Evolutionary conservation across 2,113 vertebrate species (phyloP).

Genomic region (Myxocyprinus asiaticus): DNA sequence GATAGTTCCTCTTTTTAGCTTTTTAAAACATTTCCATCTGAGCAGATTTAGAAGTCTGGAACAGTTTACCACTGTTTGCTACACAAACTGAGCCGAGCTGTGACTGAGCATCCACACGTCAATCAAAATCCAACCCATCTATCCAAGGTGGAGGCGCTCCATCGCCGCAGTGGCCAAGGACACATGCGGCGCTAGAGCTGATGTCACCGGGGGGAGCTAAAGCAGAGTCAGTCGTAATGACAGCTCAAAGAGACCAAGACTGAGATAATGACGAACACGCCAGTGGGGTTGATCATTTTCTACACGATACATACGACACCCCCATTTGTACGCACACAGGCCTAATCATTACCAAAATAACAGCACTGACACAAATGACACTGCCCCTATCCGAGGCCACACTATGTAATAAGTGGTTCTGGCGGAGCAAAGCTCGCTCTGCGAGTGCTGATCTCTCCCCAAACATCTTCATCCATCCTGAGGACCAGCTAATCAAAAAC

Average conservation of each 20-base stretch:
- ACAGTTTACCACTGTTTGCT: slow-evolving; percentile 28
- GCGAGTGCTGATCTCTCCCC: neutral
- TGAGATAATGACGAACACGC: slow-evolving; percentile 33
- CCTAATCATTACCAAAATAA: slow-evolving; percentile 51
- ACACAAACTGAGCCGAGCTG: neutral
- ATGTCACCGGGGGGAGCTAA: slow-evolving; percentile 50
- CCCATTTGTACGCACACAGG: slow-evolving; percentile 6
- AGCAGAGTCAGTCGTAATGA: slow-evolving; percentile 61
- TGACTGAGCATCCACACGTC: slow-evolving; percentile 44
- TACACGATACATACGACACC: neutral
- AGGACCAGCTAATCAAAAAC: slow-evolving; percentile 50
- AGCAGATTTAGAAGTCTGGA: slow-evolving; percentile 31
- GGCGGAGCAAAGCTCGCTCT: neutral
- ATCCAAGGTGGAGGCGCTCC: neutral
- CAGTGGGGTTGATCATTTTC: slow-evolving; percentile 7
- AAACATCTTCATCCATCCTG: slow-evolving; percentile 34
- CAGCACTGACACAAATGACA: neutral
- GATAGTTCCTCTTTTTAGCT: slow-evolving; percentile 47
- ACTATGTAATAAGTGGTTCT: neutral
- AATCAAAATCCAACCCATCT: slow-evolving; percentile 39
- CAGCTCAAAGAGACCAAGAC: slow-evolving; percentile 38
- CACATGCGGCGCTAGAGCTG: slow-evolving; percentile 55
- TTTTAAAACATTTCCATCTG: slow-evolving; percentile 74
- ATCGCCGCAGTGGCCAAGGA: slow-evolving; percentile 14
- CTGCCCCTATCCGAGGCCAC: neutral